A percentile compares a stretch with the other conserved stretches of the same genome.
Conservation (phyloP, 2,113 vertebrate species). For the Etheostoma spectabile region DNA sequence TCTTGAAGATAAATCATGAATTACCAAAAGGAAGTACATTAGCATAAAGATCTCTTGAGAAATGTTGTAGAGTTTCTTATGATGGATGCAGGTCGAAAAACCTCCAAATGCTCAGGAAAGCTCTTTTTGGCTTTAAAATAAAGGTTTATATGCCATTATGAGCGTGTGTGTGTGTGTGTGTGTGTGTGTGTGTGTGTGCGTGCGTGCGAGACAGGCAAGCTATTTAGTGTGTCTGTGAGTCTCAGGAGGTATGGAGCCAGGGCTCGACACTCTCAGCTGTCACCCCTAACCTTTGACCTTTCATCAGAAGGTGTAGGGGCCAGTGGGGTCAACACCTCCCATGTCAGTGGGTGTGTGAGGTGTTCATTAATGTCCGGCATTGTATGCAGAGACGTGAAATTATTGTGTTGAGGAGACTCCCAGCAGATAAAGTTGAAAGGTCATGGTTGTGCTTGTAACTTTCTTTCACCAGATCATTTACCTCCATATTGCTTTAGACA, state of each 20-base stretch:
- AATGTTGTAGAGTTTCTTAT: not conserved
- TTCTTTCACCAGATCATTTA: not conserved
- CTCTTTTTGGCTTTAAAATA: not conserved
- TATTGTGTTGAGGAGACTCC: slow-evolving; percentile 32
- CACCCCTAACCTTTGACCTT: slow-evolving; percentile 67
- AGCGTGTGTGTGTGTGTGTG: not conserved
- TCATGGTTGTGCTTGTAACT: not conserved
- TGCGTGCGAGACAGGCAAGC: not conserved
- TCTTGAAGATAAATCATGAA: not conserved
- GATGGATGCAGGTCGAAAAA: not conserved
- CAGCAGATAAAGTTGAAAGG: slow-evolving; percentile 13
- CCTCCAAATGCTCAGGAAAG: not conserved
- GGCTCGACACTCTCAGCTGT: slow-evolving; percentile 63
- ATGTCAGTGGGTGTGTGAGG: slow-evolving; percentile 46
- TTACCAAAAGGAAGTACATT: not conserved
- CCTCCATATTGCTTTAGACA: not conserved
- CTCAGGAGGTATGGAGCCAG: slow-evolving; percentile 57
- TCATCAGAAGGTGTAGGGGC: slow-evolving; percentile 48
- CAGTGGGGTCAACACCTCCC: slow-evolving; percentile 43
- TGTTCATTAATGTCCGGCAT: slow-evolving; percentile 54
- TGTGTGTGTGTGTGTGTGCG: slow-evolving; percentile 1
- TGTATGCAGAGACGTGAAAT: slow-evolving; percentile 13
- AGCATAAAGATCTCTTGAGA: not conserved
- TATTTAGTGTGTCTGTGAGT: slow-evolving; percentile 27
- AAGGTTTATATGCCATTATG: not conserved